Evolutionary conservation across 2,113 vertebrate species (phyloP).

Genomic region (Ptilorrhoa leucosticta): DNA sequence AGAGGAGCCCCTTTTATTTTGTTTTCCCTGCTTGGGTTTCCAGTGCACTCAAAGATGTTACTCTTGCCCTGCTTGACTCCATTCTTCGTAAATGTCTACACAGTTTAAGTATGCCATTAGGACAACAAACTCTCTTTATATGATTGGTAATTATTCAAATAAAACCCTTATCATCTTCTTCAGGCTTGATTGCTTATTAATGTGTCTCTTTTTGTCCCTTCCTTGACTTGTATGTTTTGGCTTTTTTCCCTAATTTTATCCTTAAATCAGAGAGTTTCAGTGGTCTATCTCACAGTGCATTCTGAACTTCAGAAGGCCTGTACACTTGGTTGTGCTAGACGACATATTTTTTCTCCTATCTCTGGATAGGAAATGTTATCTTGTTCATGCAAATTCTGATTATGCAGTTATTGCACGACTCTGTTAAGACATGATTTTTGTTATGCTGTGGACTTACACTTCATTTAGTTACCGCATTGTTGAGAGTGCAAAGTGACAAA

Average conservation of each 20-base stretch:
- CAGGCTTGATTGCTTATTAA: not conserved
- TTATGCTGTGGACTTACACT: not conserved
- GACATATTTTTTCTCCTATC: not conserved
- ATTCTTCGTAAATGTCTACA: not conserved
- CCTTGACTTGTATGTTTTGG: not conserved
- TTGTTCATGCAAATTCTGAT: not conserved
- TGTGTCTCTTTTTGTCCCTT: not conserved
- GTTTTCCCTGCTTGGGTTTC: not conserved
- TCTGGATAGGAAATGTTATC: not conserved
- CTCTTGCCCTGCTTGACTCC: not conserved
- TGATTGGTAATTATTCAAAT: not conserved
- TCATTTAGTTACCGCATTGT: not conserved
- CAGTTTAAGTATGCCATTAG: not conserved
- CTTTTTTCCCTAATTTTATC: not conserved
- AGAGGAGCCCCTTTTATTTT: not conserved
- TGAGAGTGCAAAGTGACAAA: not conserved
- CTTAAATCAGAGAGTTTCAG: not conserved
- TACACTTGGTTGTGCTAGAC: not conserved
- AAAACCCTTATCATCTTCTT: not conserved
- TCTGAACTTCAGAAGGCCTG: not conserved
- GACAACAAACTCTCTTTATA: not conserved
- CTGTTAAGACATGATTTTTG: not conserved
- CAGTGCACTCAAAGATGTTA: not conserved
- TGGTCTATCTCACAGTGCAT: not conserved
- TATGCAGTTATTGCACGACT: not conserved